Evolutionary conservation across 1,140 invertebrate genomes (phyloP), one percentile per base, ranked within the genome.

Genomic region (Drosophila watanabei): DNA sequence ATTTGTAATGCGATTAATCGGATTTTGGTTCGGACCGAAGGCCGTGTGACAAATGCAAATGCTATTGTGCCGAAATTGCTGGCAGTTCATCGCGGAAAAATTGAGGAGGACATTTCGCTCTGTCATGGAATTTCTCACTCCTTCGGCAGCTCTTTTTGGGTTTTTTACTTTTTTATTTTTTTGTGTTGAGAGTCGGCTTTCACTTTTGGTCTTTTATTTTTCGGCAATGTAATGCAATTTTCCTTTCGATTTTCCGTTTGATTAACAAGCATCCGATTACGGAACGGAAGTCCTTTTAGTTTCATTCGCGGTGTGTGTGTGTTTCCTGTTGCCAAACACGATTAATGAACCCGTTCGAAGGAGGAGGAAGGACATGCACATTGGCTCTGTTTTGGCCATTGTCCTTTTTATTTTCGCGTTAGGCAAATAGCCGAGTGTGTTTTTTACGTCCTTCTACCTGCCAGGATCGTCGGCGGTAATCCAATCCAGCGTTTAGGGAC

Each of bases 351-450:
- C 77, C 78, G 65, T 81, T 69, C 59, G 49, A 51, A 39, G 46
- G 48, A n/a, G 30, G 37, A 20, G 71, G 78, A 79, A 75, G 80
- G 60, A 75, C 78, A 54, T 56, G 48, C 57, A 28, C 71, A 70
- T 62, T 35, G 64, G 73, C 77, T 88, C 41, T 88, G 72, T 77
- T 6, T 83, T 83, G 83, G 84, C 87, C 84, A 88, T 88, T 87
- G 80, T 87, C 84, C 80, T 87, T 87, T 86, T 87, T n/a, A n/a
- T 87, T 86, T 87, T 87, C 82, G 80, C 80, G 77, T 54, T 87
- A 80, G 80, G 84, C 83, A 86, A 85, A 86, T 82, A 86, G 56
- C 70, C 45, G 37, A 33, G 20, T 39, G 20, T 39, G 57, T 65
- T 57, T 56, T 64, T 64, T 43, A 54, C 35, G 49, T n/a, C 41